Conservation (phyloP, 2,113 vertebrate genomes). For the Melierax canorus region DNA sequence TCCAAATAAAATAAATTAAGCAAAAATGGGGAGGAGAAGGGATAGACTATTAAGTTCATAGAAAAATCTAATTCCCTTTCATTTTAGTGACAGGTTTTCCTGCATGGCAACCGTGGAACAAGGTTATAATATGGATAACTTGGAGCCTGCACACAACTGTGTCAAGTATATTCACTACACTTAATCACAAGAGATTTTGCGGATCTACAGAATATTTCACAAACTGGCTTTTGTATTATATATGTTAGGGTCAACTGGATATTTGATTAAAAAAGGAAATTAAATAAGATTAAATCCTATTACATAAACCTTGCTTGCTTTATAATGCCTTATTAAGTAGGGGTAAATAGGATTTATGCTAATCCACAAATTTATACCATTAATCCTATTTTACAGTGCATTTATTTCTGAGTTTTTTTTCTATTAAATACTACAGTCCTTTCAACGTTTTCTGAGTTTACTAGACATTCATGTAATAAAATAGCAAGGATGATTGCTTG, state of each 20-base stretch:
- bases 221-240: neutral
- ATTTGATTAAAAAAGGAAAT: slow-evolving; percentile 1
- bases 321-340: slow-evolving; percentile 42
- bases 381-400: slow-evolving; percentile 45
- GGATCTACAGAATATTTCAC: neutral
- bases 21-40: neutral
- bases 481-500: slow-evolving; percentile 14
- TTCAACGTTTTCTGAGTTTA: slow-evolving; percentile 18
- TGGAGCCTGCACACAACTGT: neutral
- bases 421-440: neutral
- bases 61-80: neutral
- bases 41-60: neutral
- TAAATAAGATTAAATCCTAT: neutral
- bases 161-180: neutral
- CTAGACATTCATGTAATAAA: slow-evolving; percentile 28
- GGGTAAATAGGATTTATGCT: slow-evolving; percentile 54
- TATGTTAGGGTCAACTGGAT: neutral
- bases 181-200: neutral
- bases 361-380: slow-evolving; percentile 43
- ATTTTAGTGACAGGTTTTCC: neutral
- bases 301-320: slow-evolving; percentile 21
- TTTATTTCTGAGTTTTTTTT: slow-evolving; percentile 6
- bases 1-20: neutral
- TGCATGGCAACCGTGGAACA: neutral
- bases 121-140: neutral